Conservation (phyloP, 2,797 vertebrate genomes). For the Dendrocincla tyrannina region DNA sequence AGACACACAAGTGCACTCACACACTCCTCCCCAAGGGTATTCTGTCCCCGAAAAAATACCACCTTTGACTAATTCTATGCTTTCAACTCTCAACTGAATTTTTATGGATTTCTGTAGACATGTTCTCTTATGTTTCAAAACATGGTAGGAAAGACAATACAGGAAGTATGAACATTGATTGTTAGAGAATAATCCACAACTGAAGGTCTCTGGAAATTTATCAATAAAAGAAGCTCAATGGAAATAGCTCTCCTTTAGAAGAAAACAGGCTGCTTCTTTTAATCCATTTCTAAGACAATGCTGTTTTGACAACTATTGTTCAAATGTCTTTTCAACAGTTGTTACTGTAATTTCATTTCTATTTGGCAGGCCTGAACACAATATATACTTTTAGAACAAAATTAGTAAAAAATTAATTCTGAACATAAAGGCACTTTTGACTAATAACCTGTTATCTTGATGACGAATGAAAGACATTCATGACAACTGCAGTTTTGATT, state of each 20-base stretch:
- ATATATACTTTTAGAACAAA: not conserved
- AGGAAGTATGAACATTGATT: not conserved
- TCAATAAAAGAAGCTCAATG: not conserved
- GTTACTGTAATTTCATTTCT: not conserved
- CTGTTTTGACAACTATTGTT: not conserved
- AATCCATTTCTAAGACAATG: not conserved
- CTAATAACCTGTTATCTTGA: not conserved
- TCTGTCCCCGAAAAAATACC: not conserved
- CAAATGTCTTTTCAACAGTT: not conserved
- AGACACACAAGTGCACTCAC: not conserved
- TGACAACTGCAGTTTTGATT: not conserved
- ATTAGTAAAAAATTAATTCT: not conserved
- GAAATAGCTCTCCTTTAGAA: not conserved
- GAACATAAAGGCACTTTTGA: not conserved
- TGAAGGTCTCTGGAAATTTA: not conserved
- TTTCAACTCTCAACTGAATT: not conserved
- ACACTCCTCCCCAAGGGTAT: not conserved
- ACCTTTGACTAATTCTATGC: not conserved
- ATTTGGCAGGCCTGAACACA: not conserved
- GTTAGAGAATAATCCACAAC: not conserved
- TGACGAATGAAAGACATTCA: not conserved
- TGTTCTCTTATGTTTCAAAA: not conserved
- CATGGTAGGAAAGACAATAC: not conserved
- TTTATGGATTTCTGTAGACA: not conserved
- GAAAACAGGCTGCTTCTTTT: not conserved